These are phyloP conservation scores for Brenthis hecate DNA, from an alignment of 2,888 invertebrate genomes.

Conservation along the genomic window DNA sequence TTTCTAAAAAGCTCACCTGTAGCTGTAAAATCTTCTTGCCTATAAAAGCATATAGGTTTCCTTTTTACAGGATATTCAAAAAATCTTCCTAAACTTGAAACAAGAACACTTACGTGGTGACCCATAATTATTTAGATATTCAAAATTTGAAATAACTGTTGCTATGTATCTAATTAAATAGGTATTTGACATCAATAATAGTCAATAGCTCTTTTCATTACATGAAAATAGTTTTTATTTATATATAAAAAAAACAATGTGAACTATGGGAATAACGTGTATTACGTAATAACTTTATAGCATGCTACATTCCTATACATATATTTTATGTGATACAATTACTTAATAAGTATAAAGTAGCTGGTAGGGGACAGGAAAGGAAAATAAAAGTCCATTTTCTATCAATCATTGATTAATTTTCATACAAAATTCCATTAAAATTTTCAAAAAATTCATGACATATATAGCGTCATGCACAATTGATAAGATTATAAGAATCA, in stretches of 20 bases:
- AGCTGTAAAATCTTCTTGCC: conserved; percentile 82
- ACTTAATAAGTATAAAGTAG: background rate
- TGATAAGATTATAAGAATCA: conserved; percentile 77
- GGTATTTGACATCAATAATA: no score
- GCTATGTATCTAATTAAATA: no score
- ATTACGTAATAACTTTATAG: no score
- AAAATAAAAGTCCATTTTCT: conserved; percentile 67
- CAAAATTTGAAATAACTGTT: no score
- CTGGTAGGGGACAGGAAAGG: conserved; percentile 23
- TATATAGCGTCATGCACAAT: conserved; percentile 81
- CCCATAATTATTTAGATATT: conserved; percentile 60
- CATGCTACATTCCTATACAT: no score
- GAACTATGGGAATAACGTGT: no score
- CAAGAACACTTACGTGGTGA: conserved; percentile 66
- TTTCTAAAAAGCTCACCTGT: conserved; percentile 60
- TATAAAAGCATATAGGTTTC: conserved; percentile 82
- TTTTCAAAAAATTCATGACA: conserved; percentile 80
- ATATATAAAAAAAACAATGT: no score
- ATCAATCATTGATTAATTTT: conserved; percentile 81
- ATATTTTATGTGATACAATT: no score
- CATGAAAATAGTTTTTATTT: no score
- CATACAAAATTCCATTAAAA: conserved; percentile 82
- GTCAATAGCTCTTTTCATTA: no score
- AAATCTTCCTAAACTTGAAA: conserved; percentile 72
- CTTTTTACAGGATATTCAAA: conserved; percentile 83